These are phyloP conservation scores for Melanotaenia boesemani DNA, from an alignment of 2,797 vertebrate genomes.

Conservation along the genomic window DNA sequence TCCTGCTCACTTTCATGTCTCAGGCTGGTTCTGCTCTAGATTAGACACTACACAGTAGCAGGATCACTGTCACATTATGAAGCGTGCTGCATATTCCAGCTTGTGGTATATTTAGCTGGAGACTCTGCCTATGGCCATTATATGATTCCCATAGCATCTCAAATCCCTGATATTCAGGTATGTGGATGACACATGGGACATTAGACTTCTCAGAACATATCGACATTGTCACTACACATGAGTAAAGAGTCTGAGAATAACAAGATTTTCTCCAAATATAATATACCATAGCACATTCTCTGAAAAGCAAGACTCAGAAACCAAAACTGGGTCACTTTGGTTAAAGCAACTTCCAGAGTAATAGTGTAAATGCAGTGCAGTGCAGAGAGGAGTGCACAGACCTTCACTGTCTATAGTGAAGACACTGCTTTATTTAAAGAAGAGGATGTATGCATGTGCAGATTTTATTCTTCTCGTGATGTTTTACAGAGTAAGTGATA, in stretches of 20 bases:
- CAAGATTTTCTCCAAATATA: not conserved
- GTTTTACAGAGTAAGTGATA: not conserved
- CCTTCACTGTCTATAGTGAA: not conserved
- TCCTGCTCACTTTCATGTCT: not conserved
- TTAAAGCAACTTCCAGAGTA: not conserved
- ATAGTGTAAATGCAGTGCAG: not conserved
- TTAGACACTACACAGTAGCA: not conserved
- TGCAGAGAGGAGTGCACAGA: not conserved
- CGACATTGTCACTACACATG: not conserved
- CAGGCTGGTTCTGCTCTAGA: not conserved
- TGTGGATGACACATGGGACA: not conserved
- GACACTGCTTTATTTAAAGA: not conserved
- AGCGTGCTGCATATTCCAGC: not conserved
- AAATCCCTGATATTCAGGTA: not conserved
- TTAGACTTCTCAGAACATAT: not conserved
- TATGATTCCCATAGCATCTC: not conserved
- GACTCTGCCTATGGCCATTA: not conserved
- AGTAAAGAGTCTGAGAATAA: not conserved
- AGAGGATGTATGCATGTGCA: not conserved
- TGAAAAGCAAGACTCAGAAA: not conserved
- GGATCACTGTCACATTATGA: not conserved
- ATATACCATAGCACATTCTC: not conserved
- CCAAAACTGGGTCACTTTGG: not conserved
- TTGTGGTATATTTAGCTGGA: not conserved
- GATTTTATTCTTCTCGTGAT: not conserved